phyloP scores from a whole-genome alignment of 1,140 invertebrate genomes.

The Musca vetustissima region DNA sequence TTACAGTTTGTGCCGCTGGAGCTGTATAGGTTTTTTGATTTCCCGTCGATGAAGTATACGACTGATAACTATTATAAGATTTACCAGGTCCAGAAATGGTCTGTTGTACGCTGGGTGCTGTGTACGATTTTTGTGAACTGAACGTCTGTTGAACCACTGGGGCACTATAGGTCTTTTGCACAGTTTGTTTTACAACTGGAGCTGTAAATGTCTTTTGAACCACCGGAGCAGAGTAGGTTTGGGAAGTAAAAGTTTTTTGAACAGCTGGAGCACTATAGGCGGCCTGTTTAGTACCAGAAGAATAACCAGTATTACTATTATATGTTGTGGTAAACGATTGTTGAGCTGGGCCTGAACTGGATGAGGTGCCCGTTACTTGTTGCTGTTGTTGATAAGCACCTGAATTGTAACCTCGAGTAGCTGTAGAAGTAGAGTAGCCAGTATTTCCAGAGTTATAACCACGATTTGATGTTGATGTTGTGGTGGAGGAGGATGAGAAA shows the following conservation, averaged over 20 bases:
- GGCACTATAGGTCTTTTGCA: slow-evolving; percentile 23
- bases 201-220: not conserved
- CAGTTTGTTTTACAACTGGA: not conserved
- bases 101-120: not conserved
- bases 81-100: slow-evolving; percentile 4
- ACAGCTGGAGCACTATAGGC: not conserved
- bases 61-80: slow-evolving; percentile 15
- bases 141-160: slow-evolving; percentile 1
- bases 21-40: not conserved
- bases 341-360: not conserved
- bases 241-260: not conserved
- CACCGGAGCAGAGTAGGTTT: not conserved
- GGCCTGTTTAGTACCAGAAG: not conserved
- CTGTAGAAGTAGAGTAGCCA: not conserved
- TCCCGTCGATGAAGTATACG: not conserved
- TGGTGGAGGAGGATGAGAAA: not conserved
- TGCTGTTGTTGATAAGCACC: not conserved
- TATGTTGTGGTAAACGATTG: slow-evolving; percentile 1
- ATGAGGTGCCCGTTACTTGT: too few relatives aligned
- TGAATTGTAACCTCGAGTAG: not conserved
- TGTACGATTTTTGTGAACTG: not conserved
- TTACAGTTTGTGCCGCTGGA: not conserved
- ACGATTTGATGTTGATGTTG: not conserved
- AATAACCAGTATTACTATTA: not conserved
- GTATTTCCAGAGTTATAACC: not conserved